A percentile compares a stretch with the other conserved stretches of the same genome.
Evolutionary conservation across 1,140 invertebrate species (phyloP).

Genomic region (Spodoptera frugiperda): DNA sequence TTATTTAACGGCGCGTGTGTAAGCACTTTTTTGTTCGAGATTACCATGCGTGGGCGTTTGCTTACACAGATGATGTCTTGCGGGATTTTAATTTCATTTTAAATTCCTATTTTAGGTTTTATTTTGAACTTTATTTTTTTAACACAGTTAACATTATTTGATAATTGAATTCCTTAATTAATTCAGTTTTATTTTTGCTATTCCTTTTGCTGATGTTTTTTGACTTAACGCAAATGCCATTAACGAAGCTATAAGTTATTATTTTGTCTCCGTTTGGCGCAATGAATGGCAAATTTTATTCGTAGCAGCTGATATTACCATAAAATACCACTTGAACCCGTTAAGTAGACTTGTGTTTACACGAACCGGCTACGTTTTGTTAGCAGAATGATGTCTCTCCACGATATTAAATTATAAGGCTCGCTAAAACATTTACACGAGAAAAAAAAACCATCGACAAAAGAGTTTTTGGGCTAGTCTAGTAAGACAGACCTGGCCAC

Average conservation of each 20-base stretch:
- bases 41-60: background rate
- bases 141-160: no score
- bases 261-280: conserved; percentile 41
- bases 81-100: no score
- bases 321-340: conserved; percentile 46
- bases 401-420: conserved; percentile 27
- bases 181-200: no score
- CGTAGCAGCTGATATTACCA: conserved; percentile 34
- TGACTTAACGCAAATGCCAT: background rate
- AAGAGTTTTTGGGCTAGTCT: no score
- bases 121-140: background rate
- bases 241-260: conserved; percentile 14
- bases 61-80: background rate
- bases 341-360: conserved; percentile 44
- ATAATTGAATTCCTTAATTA: no score
- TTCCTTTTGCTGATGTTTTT: background rate
- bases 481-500: no score
- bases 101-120: background rate
- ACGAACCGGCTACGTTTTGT: conserved; percentile 32
- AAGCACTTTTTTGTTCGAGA: conserved; percentile 10
- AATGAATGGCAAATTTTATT: conserved; percentile 41
- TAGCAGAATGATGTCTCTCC: conserved; percentile 27
- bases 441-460: background rate
- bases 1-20: conserved; percentile 6
- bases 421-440: background rate